Base-by-base conservation (phyloP, 2,888 invertebrate species). In the Polydrusus tereticollis region DNA sequence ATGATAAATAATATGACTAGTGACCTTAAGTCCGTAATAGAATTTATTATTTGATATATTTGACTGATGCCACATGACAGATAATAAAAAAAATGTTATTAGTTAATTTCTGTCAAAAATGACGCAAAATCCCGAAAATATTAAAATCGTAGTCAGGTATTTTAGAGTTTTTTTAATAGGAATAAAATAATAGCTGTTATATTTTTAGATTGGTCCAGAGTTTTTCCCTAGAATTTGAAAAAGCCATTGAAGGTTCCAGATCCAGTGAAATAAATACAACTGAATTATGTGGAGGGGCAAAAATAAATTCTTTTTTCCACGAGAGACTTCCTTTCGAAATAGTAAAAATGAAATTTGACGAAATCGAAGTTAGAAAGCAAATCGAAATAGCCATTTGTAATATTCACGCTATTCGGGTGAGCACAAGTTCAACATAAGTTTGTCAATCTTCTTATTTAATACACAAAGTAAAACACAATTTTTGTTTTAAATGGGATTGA, bases 261-360 rank as follows among this genome's bases (percentile, higher is more conserved):
- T 96, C 97, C 0, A 96, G 97, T 62, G 93, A 95, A 85, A 98
- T 99, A 80, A 98, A 97, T 86, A 99, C 99, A 47, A 95, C 92
- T 85, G 99, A 99, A 86, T 88, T 99, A 73, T 98, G 98, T 6
- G 99, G 99, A 73, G 99, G 99, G 86, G 99, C 99, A 78, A 97
- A 98, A 87, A 99, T 99, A 82, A 99, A 99, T 87, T 91, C 99
- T 79, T 90, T 99, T 80, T 99, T 99, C 89, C 99, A 99, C 86
- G 99, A 99, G 87, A 90, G 99, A 81, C 98, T 99, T 86, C 99
- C 99, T 21, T 99, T 99, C 87, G 99, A 98, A 88, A 96, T 98
- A 81, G 98, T 98, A 78, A 98, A 98, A 89, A 99, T 99, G 97
- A 98, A 99, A 84, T 98, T 98, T 85, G 99, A 99, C 84, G 99